Percentiles rank a stretch among this genome's conserved stretches.
Evolutionary conservation across 2,888 invertebrate species (phyloP).

Genomic region (Epistrophe grossulariae): DNA sequence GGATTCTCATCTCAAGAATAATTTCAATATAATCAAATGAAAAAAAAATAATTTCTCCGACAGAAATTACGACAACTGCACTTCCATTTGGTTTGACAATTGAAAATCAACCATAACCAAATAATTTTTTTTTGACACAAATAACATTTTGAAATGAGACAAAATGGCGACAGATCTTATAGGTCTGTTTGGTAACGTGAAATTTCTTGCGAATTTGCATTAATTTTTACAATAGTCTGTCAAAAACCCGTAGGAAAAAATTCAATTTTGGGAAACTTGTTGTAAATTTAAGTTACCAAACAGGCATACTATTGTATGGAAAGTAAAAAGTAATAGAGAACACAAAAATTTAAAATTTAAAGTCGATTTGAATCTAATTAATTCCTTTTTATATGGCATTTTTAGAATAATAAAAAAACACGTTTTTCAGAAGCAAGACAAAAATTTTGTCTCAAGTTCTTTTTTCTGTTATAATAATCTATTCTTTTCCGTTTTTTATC

Average conservation of each 20-base stretch:
- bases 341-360: not conserved
- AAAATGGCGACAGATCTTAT: conserved; percentile 1
- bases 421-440: too few species aligned
- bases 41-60: conserved; percentile 8
- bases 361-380: not conserved
- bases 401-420: too few species aligned
- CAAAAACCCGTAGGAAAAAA: too few species aligned
- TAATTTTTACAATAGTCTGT: too few species aligned
- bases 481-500: too few species aligned
- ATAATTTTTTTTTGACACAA: not conserved
- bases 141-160: conserved; percentile 12
- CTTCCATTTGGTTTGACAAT: not conserved
- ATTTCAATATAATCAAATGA: not conserved
- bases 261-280: too few species aligned
- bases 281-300: too few species aligned
- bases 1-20: conserved; percentile 81
- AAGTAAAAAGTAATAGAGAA: conserved; percentile 35
- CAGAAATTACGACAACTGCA: not conserved
- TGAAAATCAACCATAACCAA: not conserved
- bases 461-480: too few species aligned
- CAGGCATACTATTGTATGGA: not conserved
- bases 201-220: too few species aligned
- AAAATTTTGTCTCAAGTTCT: too few species aligned
- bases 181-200: too few species aligned
- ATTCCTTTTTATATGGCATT: too few species aligned